These are phyloP conservation scores for Sterrhoptilus dennistouni DNA, from an alignment of 2,113 vertebrate species.

Conservation along the genomic window DNA sequence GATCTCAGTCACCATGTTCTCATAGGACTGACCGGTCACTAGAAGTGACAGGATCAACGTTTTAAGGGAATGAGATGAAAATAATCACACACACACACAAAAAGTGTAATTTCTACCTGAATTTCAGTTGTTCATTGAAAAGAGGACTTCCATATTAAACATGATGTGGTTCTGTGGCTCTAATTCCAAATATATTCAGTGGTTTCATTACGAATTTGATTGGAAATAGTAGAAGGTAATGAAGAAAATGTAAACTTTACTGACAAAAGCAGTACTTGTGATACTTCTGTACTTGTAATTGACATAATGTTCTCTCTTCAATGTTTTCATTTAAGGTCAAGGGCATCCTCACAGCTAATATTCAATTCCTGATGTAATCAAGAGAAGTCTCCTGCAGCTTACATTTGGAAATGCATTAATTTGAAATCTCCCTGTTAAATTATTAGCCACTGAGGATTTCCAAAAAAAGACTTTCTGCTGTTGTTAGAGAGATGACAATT, in stretches of 20 bases:
- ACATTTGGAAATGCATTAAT: neutral
- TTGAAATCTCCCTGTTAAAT: neutral
- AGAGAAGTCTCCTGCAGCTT: neutral
- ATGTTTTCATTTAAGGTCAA: neutral
- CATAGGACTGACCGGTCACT: constrained; percentile 95
- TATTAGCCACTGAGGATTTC: neutral
- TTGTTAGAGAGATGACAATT: neutral
- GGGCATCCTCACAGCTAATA: neutral
- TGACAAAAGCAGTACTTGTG: neutral
- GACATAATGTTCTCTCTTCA: neutral
- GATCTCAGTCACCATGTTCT: constrained; percentile 97
- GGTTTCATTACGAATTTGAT: neutral
- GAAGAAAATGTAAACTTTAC: neutral
- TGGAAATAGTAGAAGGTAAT: neutral
- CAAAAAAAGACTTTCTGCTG: neutral
- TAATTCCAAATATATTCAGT: neutral
- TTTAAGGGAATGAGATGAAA: neutral
- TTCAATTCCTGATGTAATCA: neutral
- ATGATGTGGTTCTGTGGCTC: neutral
- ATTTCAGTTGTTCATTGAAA: neutral
- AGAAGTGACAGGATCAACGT: neutral
- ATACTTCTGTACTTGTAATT: neutral
- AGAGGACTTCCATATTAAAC: neutral
- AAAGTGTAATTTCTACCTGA: neutral
- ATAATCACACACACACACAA: neutral